Conservation (phyloP, 2,113 vertebrate genomes). For the Rhinopithecus roxellana region DNA sequence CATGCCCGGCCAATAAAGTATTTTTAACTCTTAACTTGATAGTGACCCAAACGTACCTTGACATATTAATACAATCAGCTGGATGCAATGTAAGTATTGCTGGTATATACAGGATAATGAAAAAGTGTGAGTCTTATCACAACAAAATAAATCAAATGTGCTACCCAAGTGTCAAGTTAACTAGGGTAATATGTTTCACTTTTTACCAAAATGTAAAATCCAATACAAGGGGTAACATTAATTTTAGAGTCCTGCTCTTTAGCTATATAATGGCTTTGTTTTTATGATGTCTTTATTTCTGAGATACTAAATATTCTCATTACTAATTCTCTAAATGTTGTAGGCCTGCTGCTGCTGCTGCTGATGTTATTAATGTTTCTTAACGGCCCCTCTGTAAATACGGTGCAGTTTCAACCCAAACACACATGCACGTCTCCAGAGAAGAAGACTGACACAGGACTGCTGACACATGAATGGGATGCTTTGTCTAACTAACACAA, state of each 20-base stretch:
- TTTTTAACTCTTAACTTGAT: background rate
- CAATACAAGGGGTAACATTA: constrained; percentile 57
- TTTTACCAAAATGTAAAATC: constrained; percentile 64
- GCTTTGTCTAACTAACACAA: constrained; percentile 84
- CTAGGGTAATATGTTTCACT: constrained; percentile 61
- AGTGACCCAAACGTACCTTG: accelerated
- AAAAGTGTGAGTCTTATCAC: background rate
- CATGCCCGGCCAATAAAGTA: background rate
- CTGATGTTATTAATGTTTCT: constrained; percentile 70
- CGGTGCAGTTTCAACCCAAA: constrained; percentile 77
- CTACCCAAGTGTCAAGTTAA: constrained; percentile 46
- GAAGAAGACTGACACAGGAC: constrained; percentile 63
- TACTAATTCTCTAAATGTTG: constrained; percentile 76
- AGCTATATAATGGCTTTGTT: constrained; percentile 52
- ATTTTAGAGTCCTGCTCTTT: constrained; percentile 50
- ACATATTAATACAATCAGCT: background rate
- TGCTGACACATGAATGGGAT: constrained; percentile 84
- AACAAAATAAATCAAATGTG: constrained; percentile 48
- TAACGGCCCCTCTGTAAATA: constrained; percentile 80
- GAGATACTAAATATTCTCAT: constrained; percentile 70
- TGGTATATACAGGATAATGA: background rate
- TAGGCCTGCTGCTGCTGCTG: constrained; percentile 62
- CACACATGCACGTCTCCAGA: constrained; percentile 71
- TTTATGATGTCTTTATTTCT: constrained; percentile 68
- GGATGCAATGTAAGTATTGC: background rate